Conservation (phyloP, 2,113 vertebrate genomes). For the Corythoichthys intestinalis region DNA sequence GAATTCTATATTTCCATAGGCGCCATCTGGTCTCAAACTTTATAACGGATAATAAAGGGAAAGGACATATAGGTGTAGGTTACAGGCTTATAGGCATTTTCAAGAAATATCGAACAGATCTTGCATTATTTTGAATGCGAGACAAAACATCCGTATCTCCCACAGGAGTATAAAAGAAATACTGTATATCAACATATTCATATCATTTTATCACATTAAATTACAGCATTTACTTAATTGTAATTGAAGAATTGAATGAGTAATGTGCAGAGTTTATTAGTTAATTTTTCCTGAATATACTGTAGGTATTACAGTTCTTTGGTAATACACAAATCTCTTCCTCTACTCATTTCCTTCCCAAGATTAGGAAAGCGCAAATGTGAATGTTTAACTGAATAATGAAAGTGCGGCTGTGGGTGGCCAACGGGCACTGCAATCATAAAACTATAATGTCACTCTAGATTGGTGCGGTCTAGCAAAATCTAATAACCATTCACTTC, state of each 20-base stretch:
- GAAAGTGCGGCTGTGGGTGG: slow-evolving; percentile 12
- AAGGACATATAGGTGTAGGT: neutral
- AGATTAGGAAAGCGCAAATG: slow-evolving; percentile 11
- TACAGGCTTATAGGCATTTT: neutral
- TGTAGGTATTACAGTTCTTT: slow-evolving; percentile 6
- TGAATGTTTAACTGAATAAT: slow-evolving; percentile 9
- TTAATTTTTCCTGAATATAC: neutral
- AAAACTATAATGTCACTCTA: slow-evolving; percentile 7
- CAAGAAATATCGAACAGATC: neutral
- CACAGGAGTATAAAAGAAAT: neutral
- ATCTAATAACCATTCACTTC: neutral
- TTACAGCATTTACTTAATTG: neutral
- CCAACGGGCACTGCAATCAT: slow-evolving; percentile 18
- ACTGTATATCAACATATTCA: neutral
- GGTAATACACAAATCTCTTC: neutral
- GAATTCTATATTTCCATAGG: slow-evolving; percentile 40
- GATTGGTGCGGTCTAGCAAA: neutral
- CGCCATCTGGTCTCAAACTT: slow-evolving; percentile 40
- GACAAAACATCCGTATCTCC: neutral
- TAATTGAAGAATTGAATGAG: neutral
- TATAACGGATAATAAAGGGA: slow-evolving; percentile 1
- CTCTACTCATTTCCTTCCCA: slow-evolving; percentile 18
- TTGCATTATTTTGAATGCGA: neutral
- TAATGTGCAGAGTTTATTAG: neutral
- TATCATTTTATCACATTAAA: neutral